phyloP scores from a whole-genome alignment of 1,140 invertebrate genomes.

The Aphaenogaster ashmeadi region DNA sequence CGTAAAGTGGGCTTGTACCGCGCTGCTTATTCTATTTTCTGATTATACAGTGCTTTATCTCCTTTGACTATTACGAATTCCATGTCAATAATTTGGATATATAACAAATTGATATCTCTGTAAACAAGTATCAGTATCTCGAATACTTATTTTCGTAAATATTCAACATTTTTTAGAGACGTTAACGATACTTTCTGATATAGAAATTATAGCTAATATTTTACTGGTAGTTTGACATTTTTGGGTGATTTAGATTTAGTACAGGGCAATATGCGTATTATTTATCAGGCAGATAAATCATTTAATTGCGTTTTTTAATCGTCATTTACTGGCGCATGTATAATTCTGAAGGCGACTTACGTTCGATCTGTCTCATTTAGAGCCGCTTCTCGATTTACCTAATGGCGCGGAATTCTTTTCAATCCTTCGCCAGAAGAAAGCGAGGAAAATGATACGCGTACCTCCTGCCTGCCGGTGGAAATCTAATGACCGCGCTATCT shows the following conservation, averaged over 20 bases:
- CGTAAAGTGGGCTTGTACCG: slow-evolving; percentile 38
- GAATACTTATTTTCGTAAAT: neutral
- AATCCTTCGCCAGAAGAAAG: slow-evolving; percentile 45
- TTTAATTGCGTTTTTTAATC: slow-evolving; percentile 8
- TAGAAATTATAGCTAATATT: neutral
- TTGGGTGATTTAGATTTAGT: neutral
- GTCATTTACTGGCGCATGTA: neutral
- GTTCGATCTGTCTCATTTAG: slow-evolving; percentile 56
- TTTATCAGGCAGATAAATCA: slow-evolving; percentile 40
- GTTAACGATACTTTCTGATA: neutral
- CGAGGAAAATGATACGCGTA: slow-evolving; percentile 54
- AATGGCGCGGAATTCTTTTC: slow-evolving; percentile 66
- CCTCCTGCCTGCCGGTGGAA: slow-evolving; percentile 35
- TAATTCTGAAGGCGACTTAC: slow-evolving; percentile 27
- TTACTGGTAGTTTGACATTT: neutral
- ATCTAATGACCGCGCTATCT: slow-evolving; percentile 76
- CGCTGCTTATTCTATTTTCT: slow-evolving; percentile 28
- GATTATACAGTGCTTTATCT: slow-evolving; percentile 1
- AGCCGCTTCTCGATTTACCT: slow-evolving; percentile 51
- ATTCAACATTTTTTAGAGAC: neutral
- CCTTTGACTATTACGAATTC: neutral
- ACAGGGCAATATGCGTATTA: slow-evolving; percentile 45
- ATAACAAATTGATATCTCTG: slow-evolving; percentile 4
- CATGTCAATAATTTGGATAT: neutral
- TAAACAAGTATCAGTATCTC: neutral